Conservation (phyloP, 92 coral and sea anemone genomes). For the Scolanthus callimorphus region DNA sequence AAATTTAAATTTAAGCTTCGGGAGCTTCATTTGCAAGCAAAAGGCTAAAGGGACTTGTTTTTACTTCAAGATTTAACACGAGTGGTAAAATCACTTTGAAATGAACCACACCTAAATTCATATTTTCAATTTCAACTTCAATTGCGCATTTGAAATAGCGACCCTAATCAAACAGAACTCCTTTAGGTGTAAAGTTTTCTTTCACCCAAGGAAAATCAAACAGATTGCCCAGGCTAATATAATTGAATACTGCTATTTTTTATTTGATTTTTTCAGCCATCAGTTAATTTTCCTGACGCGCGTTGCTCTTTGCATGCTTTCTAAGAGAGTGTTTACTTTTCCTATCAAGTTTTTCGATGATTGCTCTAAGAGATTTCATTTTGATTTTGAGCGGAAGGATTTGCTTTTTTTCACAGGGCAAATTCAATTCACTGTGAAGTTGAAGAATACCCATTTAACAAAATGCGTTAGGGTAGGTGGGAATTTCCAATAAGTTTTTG, state of each 20-base stretch:
- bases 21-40: constrained; percentile 33
- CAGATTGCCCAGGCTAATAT: neutral
- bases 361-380: constrained; percentile 3
- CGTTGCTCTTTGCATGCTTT: constrained; percentile 5
- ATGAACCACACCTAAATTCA: too few relatives aligned
- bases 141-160: constrained; percentile 12
- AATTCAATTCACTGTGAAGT: too few relatives aligned
- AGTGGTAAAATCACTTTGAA: too few relatives aligned
- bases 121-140: constrained; percentile 26
- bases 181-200: neutral
- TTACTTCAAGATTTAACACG: constrained; percentile 25
- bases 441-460: too few relatives aligned
- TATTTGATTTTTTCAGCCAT: constrained; percentile 10
- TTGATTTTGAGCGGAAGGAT: constrained; percentile 38
- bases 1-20: constrained; percentile 70
- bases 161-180: constrained; percentile 12
- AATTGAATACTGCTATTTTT: neutral
- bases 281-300: constrained; percentile 31
- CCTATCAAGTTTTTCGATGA: neutral
- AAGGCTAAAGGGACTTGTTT: constrained; percentile 31
- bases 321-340: constrained; percentile 5
- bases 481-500: too few relatives aligned
- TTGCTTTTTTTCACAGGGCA: constrained; percentile 7
- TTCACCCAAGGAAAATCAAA: constrained; percentile 21
- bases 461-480: too few relatives aligned